phyloP scores from a whole-genome alignment of 2,113 vertebrate genomes.

The Cettia cetti region DNA sequence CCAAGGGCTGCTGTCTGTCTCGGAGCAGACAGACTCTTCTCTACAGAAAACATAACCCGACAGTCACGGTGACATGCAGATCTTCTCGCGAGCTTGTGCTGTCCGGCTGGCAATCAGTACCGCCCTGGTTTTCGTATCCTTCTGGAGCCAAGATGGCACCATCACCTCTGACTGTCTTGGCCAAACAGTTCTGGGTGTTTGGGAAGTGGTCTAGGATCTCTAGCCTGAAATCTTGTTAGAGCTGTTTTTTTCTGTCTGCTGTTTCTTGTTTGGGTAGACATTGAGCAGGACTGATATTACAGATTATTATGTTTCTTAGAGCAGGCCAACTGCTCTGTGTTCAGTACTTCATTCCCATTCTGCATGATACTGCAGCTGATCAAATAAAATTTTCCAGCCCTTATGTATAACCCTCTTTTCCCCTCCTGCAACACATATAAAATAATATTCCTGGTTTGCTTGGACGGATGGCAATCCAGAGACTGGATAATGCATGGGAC shows the following conservation, averaged over 20 bases:
- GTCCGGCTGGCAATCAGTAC: background rate
- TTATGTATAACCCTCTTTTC: background rate
- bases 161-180: background rate
- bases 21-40: background rate
- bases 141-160: background rate
- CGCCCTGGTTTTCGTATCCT: background rate
- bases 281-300: background rate
- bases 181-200: background rate
- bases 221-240: background rate
- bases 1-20: background rate
- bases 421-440: background rate
- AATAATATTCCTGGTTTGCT: background rate
- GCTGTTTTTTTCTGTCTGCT: background rate
- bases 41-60: background rate
- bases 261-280: background rate
- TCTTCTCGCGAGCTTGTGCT: background rate
- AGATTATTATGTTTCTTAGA: background rate
- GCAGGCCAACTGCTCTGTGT: background rate
- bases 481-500: background rate
- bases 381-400: background rate
- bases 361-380: background rate
- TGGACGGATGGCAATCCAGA: background rate
- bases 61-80: accelerated
- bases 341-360: background rate
- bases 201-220: background rate